Evolutionary conservation across 2,797 vertebrate genomes (phyloP), one percentile per base, ranked within the genome.

Genomic region (Rhinophrynus dorsalis): DNA sequence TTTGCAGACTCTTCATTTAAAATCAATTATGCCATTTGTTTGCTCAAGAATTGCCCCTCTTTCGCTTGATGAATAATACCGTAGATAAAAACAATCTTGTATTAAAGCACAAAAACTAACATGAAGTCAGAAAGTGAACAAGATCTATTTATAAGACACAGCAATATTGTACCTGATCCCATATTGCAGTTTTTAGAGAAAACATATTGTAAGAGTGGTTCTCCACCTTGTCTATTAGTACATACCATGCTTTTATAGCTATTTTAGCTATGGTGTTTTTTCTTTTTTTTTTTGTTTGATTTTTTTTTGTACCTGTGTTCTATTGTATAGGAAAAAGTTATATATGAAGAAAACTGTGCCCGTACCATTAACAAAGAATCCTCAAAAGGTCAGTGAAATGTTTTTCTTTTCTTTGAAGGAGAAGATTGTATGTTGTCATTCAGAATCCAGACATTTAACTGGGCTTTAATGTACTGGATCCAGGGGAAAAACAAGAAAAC

Each of bases 321-420:
- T 35, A 65, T 57, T 13, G 35, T 0, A 23, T 33, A 48, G 13
- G 1, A 40, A 56, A 74, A 58, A 78, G 33, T 51, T 67, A 37
- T 38, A 76, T 57, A 13, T 18, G 33, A 79, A 81, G 29, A 24
- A 59, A 15, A 35, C 69, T 47, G 55, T 76, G 48, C 63, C 76
- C 68, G 40, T 35, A 45, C 67, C 77, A 78, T 67, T 74, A 78
- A 79, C 60, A 64, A 67, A 75, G 59, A 78, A 57, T 20, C 37
- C 68, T 75, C 73, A 57, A 65, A 74, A 81, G 12, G 56, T 52
- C 18, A 68, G 75, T 69, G 18, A 68, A 70, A 75, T 1, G 67
- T 67, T 84, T 85, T 82, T 84, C 78, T 77, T 75, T 63, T 50
- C 35, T 79, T 55, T 63, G 66, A 69, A 69, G 72, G 67, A 72